phyloP scores from a whole-genome alignment of 2,113 vertebrate species.

The Setophaga kirtlandii region DNA sequence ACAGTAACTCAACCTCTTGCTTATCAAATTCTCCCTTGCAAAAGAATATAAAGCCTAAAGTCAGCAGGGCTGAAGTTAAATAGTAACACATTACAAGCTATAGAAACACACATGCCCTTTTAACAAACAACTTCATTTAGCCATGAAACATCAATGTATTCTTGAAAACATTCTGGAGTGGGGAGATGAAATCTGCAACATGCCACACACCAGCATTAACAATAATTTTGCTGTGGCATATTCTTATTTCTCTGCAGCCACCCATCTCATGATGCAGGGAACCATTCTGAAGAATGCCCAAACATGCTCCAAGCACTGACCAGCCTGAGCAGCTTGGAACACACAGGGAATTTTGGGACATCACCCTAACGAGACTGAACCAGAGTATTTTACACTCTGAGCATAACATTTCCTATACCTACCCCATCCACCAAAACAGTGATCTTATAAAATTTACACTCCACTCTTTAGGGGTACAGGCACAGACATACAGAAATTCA shows the following conservation, averaged over 20 bases:
- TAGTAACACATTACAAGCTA: background rate
- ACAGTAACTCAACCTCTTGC: background rate
- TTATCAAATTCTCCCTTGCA: background rate
- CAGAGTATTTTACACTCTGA: background rate
- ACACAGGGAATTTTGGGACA: background rate
- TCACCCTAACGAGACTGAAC: background rate
- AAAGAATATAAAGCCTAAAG: background rate
- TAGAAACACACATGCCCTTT: background rate
- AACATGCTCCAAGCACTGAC: background rate
- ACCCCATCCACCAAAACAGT: accelerated
- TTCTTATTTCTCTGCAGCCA: background rate
- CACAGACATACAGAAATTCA: background rate
- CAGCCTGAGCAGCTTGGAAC: background rate
- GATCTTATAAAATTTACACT: background rate
- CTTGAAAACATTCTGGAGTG: background rate
- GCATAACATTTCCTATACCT: background rate
- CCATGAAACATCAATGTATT: background rate
- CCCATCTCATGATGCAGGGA: background rate
- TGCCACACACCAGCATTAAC: background rate
- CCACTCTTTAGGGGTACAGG: background rate
- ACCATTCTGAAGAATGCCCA: background rate
- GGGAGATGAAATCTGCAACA: background rate
- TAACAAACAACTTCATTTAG: background rate
- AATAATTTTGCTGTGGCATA: background rate
- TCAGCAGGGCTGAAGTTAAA: background rate